phyloP scores from a whole-genome alignment of 2,888 invertebrate genomes.

The Onthophagus sagittarius region DNA sequence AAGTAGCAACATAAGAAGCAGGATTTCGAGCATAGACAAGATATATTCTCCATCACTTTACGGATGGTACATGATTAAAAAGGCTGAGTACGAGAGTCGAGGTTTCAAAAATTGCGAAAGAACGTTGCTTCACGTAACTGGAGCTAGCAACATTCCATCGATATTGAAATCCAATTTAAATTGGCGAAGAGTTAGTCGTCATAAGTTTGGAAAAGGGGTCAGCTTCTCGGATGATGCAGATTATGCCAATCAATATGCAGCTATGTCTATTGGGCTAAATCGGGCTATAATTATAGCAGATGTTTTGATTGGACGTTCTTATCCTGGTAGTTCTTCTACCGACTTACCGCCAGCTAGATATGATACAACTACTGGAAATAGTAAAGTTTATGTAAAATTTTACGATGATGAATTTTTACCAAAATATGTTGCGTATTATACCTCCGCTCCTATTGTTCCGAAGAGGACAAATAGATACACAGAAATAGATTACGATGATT shows the following conservation, averaged over 20 bases:
- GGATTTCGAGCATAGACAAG: not conserved
- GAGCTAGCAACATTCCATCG: slow-evolving; percentile 31
- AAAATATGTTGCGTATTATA: slow-evolving; percentile 37
- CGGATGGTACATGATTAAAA: slow-evolving; percentile 33
- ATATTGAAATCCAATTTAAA: slow-evolving; percentile 38
- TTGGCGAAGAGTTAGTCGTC: slow-evolving; percentile 33
- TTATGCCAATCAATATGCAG: slow-evolving; percentile 35
- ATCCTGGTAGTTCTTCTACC: not conserved
- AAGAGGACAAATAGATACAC: too few species aligned
- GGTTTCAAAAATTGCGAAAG: slow-evolving; percentile 20
- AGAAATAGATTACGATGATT: too few species aligned
- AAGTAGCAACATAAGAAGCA: not conserved
- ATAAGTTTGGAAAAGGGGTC: slow-evolving; percentile 39
- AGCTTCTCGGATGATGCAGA: slow-evolving; percentile 37
- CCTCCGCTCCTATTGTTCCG: too few species aligned
- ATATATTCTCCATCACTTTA: slow-evolving; percentile 24
- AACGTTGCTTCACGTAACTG: slow-evolving; percentile 37
- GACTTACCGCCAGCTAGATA: slow-evolving; percentile 32
- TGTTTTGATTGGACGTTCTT: slow-evolving; percentile 36
- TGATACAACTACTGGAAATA: slow-evolving; percentile 39
- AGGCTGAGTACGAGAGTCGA: slow-evolving; percentile 33
- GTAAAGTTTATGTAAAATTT: slow-evolving; percentile 41
- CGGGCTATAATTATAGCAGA: slow-evolving; percentile 40
- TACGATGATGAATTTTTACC: slow-evolving; percentile 44
- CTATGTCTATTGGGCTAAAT: slow-evolving; percentile 27